Conservation (phyloP, 2,797 vertebrate species). For the Euphonia xanthogaster region DNA sequence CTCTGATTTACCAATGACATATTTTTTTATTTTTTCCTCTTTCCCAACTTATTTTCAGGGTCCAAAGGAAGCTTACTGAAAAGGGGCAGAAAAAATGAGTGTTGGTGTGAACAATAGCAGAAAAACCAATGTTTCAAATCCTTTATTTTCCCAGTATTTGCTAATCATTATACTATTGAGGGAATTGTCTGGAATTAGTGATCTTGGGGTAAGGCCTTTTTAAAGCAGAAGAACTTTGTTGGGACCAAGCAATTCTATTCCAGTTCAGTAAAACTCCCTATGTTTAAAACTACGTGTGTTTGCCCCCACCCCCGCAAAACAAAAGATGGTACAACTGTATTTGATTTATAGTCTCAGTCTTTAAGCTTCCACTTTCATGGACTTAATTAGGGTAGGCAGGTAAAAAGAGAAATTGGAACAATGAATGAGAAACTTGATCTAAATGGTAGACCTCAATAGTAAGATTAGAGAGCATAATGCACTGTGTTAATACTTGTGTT, state of each 20-base stretch:
- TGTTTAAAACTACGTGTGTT: slow-evolving; percentile 5
- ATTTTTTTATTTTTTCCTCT: slow-evolving; percentile 42
- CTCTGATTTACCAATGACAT: slow-evolving; percentile 73
- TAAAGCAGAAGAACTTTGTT: slow-evolving; percentile 54
- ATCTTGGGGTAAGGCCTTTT: slow-evolving; percentile 18
- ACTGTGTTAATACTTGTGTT: slow-evolving; percentile 72
- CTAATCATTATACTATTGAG: slow-evolving; percentile 9
- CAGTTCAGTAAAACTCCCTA: slow-evolving; percentile 43
- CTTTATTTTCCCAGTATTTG: slow-evolving; percentile 23
- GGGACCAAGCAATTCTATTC: slow-evolving; percentile 79
- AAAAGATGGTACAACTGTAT: slow-evolving; percentile 1
- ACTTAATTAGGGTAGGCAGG: slow-evolving; percentile 55
- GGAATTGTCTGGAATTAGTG: slow-evolving; percentile 38
- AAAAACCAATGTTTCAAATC: slow-evolving; percentile 35
- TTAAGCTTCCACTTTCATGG: slow-evolving; percentile 56
- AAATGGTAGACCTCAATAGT: slow-evolving; percentile 59
- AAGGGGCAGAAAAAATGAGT: slow-evolving; percentile 57
- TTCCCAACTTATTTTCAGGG: slow-evolving; percentile 60
- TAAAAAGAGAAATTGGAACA: slow-evolving; percentile 52
- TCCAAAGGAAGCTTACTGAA: slow-evolving; percentile 74
- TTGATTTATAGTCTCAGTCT: slow-evolving; percentile 38
- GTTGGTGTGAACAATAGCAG: slow-evolving; percentile 22
- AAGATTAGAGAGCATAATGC: slow-evolving; percentile 66
- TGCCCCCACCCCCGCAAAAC: neutral
- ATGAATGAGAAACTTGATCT: slow-evolving; percentile 56